Evolutionary conservation across 2,113 vertebrate genomes (phyloP), one percentile per base, ranked within the genome.

Genomic region (Albula glossodonta): DNA sequence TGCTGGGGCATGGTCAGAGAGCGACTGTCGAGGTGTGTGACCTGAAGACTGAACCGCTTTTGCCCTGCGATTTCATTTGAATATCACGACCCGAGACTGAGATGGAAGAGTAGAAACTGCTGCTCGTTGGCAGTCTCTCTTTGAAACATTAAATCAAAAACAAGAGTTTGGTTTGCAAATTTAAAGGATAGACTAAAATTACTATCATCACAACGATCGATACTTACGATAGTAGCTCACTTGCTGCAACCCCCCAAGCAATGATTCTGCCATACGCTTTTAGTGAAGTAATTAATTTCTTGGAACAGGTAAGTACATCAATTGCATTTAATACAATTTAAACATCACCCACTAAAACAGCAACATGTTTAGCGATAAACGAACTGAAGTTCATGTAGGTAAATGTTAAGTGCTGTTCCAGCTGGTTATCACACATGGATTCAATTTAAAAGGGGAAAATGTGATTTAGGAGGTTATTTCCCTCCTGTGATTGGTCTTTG

Each of bases 21-120:
- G n/a, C 17, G 8, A 74, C 70, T 50, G 78, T 78, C 52, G 3
- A 15, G 53, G 41, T 79, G 49, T 3, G 81, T 51, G 52, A 80
- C 0, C 83, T 50, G 52, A 77, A 56, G 86, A n/a, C n/a, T 74
- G 85, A 1, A 63, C 83, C 87, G 85, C 49, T 86, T n/a, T 81
- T 31, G 66, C 53, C 57, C 19, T n/a, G 83, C 89, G 90, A 93
- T 95, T 94, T 89, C 91, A 90, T 87, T 87, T 86, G 88, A 89
- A 86, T 83, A 87, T 81, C 89, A 91, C 90, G 92, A 31, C 86
- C 87, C 78, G 12, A 86, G 56, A 82, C 87, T 78, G 81, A 91
- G 89, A 89, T 87, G n/a, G 87, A 86, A 51, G 70, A 85, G 85
- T 80, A 88, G 83, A 63, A 22, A 19, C 22, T 70, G 50, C 83